Evolutionary conservation across 2,888 invertebrate genomes (phyloP).

Genomic region (Chromoteleia sp.): DNA sequence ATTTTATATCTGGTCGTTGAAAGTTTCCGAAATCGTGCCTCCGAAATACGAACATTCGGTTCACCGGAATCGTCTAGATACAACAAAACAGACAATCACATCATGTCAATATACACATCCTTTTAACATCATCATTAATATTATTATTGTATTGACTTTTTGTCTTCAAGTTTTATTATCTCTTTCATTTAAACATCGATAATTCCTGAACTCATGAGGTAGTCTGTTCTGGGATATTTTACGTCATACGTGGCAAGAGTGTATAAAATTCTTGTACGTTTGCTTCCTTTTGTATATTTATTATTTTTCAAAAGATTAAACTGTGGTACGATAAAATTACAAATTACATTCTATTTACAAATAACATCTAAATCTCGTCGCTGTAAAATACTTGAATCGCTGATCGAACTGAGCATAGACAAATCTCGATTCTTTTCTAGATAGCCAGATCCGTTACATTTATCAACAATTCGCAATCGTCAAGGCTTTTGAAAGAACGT

Average conservation of each 20-base stretch:
- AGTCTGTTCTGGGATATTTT: conserved; percentile 83
- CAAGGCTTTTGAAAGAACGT: conserved; percentile 15
- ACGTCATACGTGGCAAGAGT: conserved; percentile 83
- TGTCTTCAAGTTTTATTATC: conserved; percentile 73
- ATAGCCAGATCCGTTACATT: conserved; percentile 40
- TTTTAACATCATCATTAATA: conserved; percentile 75
- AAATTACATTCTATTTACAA: conserved; percentile 71
- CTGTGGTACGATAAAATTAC: conserved; percentile 15
- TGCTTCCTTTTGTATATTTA: background rate
- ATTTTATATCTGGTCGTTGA: too few species aligned
- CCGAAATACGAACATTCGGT: background rate
- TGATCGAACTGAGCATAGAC: too few species aligned
- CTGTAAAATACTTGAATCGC: conserved; percentile 19
- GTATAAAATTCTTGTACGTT: conserved; percentile 76
- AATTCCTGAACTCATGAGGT: conserved; percentile 84
- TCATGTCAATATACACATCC: conserved; percentile 59
- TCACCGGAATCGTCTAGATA: conserved; percentile 66
- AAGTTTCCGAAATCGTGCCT: background rate
- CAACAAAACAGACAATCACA: conserved; percentile 74
- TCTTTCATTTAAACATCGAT: conserved; percentile 80
- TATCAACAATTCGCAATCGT: conserved; percentile 66
- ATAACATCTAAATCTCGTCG: conserved; percentile 56
- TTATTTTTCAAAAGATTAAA: conserved; percentile 5
- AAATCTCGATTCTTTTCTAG: too few species aligned
- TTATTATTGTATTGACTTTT: conserved; percentile 84